Evolutionary conservation across 2,113 vertebrate species (phyloP).

Genomic region (Chrysemys picta): DNA sequence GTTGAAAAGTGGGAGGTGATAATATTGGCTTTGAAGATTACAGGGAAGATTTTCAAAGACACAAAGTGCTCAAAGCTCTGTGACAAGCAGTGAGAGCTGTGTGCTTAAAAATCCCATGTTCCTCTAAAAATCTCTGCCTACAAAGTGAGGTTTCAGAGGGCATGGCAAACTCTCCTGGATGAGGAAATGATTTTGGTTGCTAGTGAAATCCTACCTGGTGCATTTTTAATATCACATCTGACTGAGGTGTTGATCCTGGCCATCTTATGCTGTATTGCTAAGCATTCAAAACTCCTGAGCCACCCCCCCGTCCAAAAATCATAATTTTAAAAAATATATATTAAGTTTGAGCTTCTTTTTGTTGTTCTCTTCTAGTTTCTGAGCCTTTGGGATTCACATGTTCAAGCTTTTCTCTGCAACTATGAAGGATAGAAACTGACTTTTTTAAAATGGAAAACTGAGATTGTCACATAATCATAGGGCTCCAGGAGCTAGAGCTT

Average conservation of each 20-base stretch:
- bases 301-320: not conserved
- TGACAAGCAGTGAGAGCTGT: not conserved
- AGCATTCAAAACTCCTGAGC: not conserved
- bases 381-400: not conserved
- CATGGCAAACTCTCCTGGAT: not conserved
- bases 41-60: not conserved
- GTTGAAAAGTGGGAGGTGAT: conserved; percentile 14
- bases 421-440: not conserved
- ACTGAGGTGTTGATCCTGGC: not conserved
- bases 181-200: not conserved
- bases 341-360: not conserved
- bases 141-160: not conserved
- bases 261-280: not conserved
- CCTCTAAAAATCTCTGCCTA: not conserved
- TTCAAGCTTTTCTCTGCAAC: not conserved
- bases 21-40: not conserved
- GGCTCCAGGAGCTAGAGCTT: not conserved
- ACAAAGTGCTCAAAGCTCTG: not conserved
- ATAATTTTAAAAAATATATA: not conserved
- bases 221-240: rapidly evolving
- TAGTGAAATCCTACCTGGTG: not conserved
- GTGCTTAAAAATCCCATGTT: not conserved
- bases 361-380: not conserved
- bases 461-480: not conserved
- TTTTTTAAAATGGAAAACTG: not conserved